These are phyloP conservation scores for Ganaspis brasiliensis DNA, from an alignment of 2,888 invertebrate genomes.

Conservation along the genomic window DNA sequence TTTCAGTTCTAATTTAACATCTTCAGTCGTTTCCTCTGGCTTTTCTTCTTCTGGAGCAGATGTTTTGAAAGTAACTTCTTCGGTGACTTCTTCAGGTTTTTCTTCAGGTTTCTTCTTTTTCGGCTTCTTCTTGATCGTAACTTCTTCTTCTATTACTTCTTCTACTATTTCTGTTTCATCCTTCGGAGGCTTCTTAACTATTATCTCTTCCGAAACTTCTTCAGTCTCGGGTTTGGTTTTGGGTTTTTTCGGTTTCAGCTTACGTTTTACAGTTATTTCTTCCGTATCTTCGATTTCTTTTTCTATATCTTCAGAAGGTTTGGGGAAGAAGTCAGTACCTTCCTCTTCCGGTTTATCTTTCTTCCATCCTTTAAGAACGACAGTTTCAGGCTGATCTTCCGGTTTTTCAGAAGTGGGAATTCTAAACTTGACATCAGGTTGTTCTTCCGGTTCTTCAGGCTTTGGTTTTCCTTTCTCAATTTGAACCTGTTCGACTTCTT, in stretches of 20 bases:
- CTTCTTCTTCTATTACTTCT: slow-evolving; percentile 80
- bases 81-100: slow-evolving; percentile 67
- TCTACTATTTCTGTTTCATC: slow-evolving; percentile 58
- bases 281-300: slow-evolving; percentile 56
- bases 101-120: slow-evolving; percentile 71
- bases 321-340: slow-evolving; percentile 51
- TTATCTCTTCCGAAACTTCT: slow-evolving; percentile 66
- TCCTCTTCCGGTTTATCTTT: slow-evolving; percentile 73
- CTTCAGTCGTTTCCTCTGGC: slow-evolving; percentile 69
- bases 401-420: slow-evolving; percentile 74
- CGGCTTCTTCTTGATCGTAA: slow-evolving; percentile 75
- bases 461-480: slow-evolving; percentile 78
- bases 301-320: slow-evolving; percentile 57
- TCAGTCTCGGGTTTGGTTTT: slow-evolving; percentile 40
- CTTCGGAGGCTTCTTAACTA: slow-evolving; percentile 70
- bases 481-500: slow-evolving; percentile 74
- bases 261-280: slow-evolving; percentile 64
- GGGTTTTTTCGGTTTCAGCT: slow-evolving; percentile 54
- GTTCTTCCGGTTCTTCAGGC: slow-evolving; percentile 78
- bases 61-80: slow-evolving; percentile 72
- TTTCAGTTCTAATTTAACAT: slow-evolving; percentile 71
- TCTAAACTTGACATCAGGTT: slow-evolving; percentile 79
- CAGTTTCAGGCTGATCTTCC: slow-evolving; percentile 75
- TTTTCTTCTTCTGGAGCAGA: slow-evolving; percentile 74
- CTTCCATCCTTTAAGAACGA: slow-evolving; percentile 76